phyloP scores from a whole-genome alignment of 2,888 invertebrate genomes.

The Eumerus sabulonum region DNA sequence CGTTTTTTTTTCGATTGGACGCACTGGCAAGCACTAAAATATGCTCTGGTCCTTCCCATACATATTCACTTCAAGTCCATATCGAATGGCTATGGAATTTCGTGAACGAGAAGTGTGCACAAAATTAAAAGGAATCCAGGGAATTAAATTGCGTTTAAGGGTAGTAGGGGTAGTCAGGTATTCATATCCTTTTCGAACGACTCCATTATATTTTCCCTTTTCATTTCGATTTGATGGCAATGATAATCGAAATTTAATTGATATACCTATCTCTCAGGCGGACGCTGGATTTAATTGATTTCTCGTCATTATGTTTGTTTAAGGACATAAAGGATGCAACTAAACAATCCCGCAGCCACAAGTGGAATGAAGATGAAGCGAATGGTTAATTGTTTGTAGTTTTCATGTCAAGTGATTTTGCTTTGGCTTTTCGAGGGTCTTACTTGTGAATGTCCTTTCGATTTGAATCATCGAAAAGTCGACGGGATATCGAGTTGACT shows the following conservation, averaged over 20 bases:
- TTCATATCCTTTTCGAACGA: constrained; percentile 38
- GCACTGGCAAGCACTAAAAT: constrained; percentile 46
- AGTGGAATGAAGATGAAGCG: no score
- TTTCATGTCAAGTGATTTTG: no score
- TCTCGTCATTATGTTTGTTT: constrained; percentile 12
- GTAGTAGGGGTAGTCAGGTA: constrained; percentile 27
- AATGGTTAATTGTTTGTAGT: no score
- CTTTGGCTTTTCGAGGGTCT: no score
- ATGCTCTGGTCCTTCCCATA: neutral
- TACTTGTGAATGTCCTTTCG: no score
- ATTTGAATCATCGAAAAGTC: no score
- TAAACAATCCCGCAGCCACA: no score
- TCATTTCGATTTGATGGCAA: constrained; percentile 10
- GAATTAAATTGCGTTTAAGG: constrained; percentile 61
- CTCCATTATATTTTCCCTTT: constrained; percentile 7
- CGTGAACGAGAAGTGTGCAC: constrained; percentile 18
- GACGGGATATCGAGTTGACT: no score
- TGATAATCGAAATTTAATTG: constrained; percentile 65
- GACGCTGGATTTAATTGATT: constrained; percentile 36
- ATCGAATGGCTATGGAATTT: no score
- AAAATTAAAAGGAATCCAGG: constrained; percentile 50
- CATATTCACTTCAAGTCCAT: neutral
- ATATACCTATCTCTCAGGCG: constrained; percentile 28
- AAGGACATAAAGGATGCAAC: no score
- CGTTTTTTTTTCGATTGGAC: constrained; percentile 54